Evolutionary conservation across 2,888 invertebrate species (phyloP).

Genomic region (Celastrina argiolus): DNA sequence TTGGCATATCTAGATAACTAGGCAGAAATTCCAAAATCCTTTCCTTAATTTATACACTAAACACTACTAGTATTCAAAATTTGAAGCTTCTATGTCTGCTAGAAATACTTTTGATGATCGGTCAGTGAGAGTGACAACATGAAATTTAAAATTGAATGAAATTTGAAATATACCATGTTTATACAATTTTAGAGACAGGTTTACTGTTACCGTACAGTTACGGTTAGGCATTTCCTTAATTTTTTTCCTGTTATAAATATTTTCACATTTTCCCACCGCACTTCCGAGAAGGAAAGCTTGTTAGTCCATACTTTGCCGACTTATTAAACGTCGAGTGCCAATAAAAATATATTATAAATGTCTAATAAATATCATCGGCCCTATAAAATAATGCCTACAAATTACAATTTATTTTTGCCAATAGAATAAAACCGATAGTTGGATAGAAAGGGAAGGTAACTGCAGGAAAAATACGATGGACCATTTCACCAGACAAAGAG

Average conservation of each 20-base stretch:
- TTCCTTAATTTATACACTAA: too few relatives aligned
- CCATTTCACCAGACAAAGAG: conserved; percentile 20
- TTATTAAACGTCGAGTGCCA: neutral
- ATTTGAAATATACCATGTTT: too few relatives aligned
- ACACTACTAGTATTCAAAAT: too few relatives aligned
- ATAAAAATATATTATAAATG: neutral
- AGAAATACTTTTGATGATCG: too few relatives aligned
- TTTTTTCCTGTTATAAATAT: neutral
- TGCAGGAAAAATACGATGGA: conserved; percentile 15
- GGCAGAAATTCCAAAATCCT: too few relatives aligned
- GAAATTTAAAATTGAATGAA: too few relatives aligned
- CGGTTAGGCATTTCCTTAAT: neutral
- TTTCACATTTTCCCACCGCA: neutral
- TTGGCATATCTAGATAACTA: too few relatives aligned
- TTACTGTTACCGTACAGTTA: neutral
- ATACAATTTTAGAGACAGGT: neutral
- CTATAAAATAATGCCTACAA: neutral
- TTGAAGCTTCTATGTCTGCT: too few relatives aligned
- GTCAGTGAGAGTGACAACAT: too few relatives aligned
- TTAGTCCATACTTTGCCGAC: neutral
- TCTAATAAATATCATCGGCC: neutral
- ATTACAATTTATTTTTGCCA: neutral
- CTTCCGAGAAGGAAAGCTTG: neutral
- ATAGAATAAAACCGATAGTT: conserved; percentile 14
- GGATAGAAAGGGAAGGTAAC: conserved; percentile 16